Conservation (phyloP, 2,113 vertebrate species). For the Rutilus rutilus region DNA sequence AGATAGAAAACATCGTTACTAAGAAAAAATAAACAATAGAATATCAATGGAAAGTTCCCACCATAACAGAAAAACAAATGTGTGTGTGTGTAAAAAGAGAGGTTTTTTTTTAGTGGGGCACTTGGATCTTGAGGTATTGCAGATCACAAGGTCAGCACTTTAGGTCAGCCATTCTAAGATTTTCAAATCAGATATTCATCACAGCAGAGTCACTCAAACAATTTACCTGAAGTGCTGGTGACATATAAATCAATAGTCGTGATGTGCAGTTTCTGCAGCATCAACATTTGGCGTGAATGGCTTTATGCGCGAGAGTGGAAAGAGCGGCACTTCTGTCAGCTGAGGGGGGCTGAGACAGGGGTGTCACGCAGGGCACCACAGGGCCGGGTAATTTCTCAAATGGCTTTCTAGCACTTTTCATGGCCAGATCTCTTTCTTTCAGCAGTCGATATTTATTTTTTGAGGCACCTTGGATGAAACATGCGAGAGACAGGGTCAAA, state of each 20-base stretch:
- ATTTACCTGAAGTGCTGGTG: constrained; percentile 85
- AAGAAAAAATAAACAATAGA: neutral
- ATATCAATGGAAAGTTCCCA: neutral
- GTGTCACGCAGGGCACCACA: constrained; percentile 36
- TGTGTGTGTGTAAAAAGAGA: neutral
- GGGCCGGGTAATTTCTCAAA: constrained; percentile 78
- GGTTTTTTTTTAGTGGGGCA: neutral
- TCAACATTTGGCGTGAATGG: constrained; percentile 76
- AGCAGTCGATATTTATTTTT: constrained; percentile 80
- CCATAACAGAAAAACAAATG: neutral
- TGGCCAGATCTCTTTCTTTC: constrained; percentile 79
- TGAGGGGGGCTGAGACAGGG: constrained; percentile 57
- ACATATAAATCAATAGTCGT: constrained; percentile 86
- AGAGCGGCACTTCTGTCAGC: constrained; percentile 22
- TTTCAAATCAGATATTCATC: constrained; percentile 86
- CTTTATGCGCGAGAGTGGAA: constrained; percentile 54
- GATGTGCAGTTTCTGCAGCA: constrained; percentile 84
- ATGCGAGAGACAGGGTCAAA: constrained; percentile 63
- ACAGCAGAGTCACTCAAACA: constrained; percentile 83
- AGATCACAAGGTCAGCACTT: constrained; percentile 80
- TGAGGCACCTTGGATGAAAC: constrained; percentile 65
- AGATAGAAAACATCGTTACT: neutral
- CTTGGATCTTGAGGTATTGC: neutral
- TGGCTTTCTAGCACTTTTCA: constrained; percentile 80
- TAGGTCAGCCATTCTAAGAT: constrained; percentile 61